These are phyloP conservation scores for Reticulitermes speratus DNA, from an alignment of 1,140 invertebrate genomes.

Conservation along the genomic window DNA sequence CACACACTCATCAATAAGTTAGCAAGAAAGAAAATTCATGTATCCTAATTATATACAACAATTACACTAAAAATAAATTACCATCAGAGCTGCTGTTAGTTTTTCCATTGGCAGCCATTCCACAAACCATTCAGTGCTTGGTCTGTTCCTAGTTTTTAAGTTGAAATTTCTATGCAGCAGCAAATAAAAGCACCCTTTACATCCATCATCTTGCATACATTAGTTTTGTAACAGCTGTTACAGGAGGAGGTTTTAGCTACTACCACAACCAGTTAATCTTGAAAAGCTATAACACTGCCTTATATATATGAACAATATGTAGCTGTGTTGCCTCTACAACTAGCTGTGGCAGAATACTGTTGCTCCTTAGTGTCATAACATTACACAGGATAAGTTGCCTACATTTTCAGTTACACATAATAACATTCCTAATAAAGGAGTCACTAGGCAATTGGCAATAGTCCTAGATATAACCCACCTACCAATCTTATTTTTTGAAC, in stretches of 20 bases:
- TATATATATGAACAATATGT: not conserved
- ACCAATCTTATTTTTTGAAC: not conserved
- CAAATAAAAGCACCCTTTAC: not conserved
- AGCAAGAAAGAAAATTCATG: not conserved
- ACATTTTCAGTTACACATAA: not conserved
- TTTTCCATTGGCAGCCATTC: not conserved
- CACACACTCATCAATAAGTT: constrained; percentile 5
- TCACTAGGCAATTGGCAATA: not conserved
- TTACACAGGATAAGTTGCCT: not conserved
- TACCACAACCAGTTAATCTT: not conserved
- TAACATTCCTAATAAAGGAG: not conserved
- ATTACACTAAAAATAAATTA: not conserved
- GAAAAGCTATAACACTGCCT: not conserved
- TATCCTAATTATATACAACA: constrained; percentile 11
- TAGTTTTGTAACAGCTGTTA: not conserved
- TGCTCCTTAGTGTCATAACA: not conserved
- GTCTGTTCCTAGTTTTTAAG: not conserved
- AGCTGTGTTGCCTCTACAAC: not conserved
- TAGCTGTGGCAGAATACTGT: not conserved
- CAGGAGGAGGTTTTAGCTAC: not conserved
- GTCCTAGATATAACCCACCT: not conserved
- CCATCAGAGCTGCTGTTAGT: not conserved
- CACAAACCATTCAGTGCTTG: not conserved
- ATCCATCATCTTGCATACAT: not conserved
- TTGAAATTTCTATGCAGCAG: not conserved